Conservation (phyloP, 1,140 invertebrate genomes). For the Drosophila ficusphila region DNA sequence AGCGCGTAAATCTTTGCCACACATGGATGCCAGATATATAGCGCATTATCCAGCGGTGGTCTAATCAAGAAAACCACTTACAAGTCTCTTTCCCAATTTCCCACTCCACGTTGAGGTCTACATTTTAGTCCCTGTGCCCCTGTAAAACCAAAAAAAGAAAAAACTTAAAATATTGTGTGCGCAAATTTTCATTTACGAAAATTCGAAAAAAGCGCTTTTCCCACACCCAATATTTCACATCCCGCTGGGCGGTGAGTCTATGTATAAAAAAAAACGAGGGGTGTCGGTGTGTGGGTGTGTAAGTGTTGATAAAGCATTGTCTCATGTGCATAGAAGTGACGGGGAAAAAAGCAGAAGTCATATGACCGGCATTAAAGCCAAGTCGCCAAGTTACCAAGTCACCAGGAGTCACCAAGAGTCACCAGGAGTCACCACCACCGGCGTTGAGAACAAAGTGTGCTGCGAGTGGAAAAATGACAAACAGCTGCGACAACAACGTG, state of each 20-base stretch:
- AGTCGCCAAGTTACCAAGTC: neutral
- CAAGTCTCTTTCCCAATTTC: conserved; percentile 45
- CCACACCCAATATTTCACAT: too few species aligned
- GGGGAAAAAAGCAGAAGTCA: conserved; percentile 49
- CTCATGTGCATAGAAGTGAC: conserved; percentile 69
- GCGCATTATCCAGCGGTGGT: conserved; percentile 42
- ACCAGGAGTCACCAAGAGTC: neutral
- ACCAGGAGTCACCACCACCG: neutral
- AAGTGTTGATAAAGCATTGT: conserved; percentile 68
- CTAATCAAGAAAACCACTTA: conserved; percentile 78
- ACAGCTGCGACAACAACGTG: conserved; percentile 53
- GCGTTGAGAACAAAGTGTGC: conserved; percentile 21
- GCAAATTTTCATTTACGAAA: conserved; percentile 76
- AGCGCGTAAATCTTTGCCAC: conserved; percentile 56
- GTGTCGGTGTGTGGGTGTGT: neutral
- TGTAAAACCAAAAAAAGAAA: too few species aligned
- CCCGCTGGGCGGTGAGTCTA: neutral
- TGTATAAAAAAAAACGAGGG: too few species aligned
- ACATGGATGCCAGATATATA: conserved; percentile 19
- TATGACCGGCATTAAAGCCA: conserved; percentile 57
- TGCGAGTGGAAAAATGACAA: conserved; percentile 72
- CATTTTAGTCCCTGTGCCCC: conserved; percentile 8
- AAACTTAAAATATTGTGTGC: conserved; percentile 65
- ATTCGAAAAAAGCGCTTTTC: conserved; percentile 34
- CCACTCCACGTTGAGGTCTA: neutral